A percentile compares a stretch with the other conserved stretches of the same genome.
phyloP scores from a whole-genome alignment of 1,140 invertebrate species.

The Rhizoglyphus robini region DNA sequence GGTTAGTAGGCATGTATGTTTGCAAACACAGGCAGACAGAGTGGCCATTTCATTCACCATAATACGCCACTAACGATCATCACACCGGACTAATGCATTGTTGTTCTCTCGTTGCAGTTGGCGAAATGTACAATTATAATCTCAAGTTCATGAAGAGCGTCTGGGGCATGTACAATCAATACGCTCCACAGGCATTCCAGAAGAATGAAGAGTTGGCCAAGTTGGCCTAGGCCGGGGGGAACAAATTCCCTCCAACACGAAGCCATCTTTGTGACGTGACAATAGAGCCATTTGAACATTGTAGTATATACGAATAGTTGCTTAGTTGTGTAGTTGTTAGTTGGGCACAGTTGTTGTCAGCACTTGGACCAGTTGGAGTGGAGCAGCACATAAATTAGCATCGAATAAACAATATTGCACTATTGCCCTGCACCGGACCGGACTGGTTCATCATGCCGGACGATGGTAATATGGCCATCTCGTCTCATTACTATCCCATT shows the following conservation, averaged over 20 bases:
- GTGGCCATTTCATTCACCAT: background rate
- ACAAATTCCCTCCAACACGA: background rate
- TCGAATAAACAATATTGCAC: too few relatives aligned
- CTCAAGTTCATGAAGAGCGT: constrained; percentile 76
- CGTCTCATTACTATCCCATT: background rate
- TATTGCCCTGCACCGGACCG: background rate
- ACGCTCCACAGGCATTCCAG: constrained; percentile 61
- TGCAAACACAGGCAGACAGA: background rate
- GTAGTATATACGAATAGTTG: too few relatives aligned
- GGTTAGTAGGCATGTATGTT: background rate
- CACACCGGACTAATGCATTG: background rate
- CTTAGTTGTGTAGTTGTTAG: too few relatives aligned
- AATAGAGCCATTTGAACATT: background rate
- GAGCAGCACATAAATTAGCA: background rate
- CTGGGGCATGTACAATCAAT: constrained; percentile 72
- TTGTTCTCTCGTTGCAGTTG: background rate
- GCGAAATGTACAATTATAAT: constrained; percentile 51
- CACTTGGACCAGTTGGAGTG: background rate
- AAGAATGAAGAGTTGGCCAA: constrained; percentile 47
- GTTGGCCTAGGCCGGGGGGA: background rate
- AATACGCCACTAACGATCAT: background rate
- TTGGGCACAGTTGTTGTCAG: background rate
- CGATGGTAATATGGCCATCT: too few relatives aligned
- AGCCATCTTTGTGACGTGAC: background rate
- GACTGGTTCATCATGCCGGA: background rate